phyloP scores from a whole-genome alignment of 37 sponge, comb jelly and placozoan genomes.

The Aplysina aerophoba region DNA sequence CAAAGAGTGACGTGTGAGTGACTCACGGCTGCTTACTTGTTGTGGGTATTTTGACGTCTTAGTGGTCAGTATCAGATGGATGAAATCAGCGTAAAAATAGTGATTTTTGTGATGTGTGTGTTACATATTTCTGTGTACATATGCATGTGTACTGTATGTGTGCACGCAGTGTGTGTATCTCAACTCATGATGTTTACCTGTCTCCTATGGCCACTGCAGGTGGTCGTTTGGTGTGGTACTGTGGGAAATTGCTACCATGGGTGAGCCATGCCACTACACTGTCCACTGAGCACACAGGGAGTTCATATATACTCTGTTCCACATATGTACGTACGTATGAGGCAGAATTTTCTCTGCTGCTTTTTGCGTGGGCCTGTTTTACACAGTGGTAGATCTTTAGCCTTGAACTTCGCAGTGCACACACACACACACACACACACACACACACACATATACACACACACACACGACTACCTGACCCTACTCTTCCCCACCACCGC shows the following conservation, averaged over 20 bases:
- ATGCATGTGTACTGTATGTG: neutral
- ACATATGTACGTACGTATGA: neutral
- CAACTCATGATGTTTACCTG: neutral
- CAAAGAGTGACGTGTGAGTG: slow-evolving; percentile 57
- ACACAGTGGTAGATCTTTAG: too few species aligned
- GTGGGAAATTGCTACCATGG: slow-evolving; percentile 79
- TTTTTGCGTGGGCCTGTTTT: too few species aligned
- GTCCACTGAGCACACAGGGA: neutral
- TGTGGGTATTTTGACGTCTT: too few species aligned
- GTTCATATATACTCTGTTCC: neutral
- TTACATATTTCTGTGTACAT: neutral
- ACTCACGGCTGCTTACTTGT: too few species aligned
- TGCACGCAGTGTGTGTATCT: slow-evolving; percentile 15
- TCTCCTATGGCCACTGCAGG: neutral
- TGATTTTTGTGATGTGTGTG: too few species aligned
- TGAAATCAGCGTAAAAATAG: too few species aligned
- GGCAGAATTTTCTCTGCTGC: too few species aligned
- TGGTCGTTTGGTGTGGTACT: slow-evolving; percentile 77
- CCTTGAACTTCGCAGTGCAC: too few species aligned
- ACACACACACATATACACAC: too few species aligned
- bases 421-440: too few species aligned
- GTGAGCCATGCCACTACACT: slow-evolving; percentile 20
- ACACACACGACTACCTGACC: too few species aligned
- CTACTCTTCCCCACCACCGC: neutral
- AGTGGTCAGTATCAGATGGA: too few species aligned